Conservation (phyloP, 2,888 invertebrate species). For the Tinea pellionella region DNA sequence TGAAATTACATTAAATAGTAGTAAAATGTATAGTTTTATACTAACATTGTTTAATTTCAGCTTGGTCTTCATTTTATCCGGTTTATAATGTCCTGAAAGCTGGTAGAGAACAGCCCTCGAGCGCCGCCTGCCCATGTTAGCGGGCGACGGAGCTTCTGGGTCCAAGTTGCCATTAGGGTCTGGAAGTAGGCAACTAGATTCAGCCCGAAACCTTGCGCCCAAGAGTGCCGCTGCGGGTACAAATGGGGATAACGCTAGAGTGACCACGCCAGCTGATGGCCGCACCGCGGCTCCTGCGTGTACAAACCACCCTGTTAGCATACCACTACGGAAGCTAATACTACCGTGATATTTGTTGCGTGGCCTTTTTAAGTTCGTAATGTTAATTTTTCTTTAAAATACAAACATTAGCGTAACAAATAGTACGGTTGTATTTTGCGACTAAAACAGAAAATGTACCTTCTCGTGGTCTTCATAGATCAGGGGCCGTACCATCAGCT, state of each 20-base stretch:
- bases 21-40: conserved; percentile 25
- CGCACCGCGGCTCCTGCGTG: conserved; percentile 69
- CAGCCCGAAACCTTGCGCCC: conserved; percentile 83
- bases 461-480: background rate
- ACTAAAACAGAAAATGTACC: background rate
- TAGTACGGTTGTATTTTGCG: background rate
- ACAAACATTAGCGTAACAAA: background rate
- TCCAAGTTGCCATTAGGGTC: conserved; percentile 87
- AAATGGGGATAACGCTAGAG: conserved; percentile 72
- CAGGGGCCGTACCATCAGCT: too few species aligned
- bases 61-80: conserved; percentile 93
- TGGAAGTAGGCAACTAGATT: conserved; percentile 83
- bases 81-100: conserved; percentile 96
- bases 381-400: background rate
- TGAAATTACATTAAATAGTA: background rate
- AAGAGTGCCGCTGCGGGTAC: conserved; percentile 81
- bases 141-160: conserved; percentile 82
- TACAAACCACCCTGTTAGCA: conserved; percentile 65
- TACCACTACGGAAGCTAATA: conserved; percentile 16
- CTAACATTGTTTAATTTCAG: conserved; percentile 95
- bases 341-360: background rate
- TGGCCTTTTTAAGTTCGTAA: background rate
- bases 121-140: conserved; percentile 91
- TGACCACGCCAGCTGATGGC: conserved; percentile 71
- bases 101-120: conserved; percentile 96